Evolutionary conservation across 2,888 invertebrate genomes (phyloP).

Genomic region (Synergus itoensis): DNA sequence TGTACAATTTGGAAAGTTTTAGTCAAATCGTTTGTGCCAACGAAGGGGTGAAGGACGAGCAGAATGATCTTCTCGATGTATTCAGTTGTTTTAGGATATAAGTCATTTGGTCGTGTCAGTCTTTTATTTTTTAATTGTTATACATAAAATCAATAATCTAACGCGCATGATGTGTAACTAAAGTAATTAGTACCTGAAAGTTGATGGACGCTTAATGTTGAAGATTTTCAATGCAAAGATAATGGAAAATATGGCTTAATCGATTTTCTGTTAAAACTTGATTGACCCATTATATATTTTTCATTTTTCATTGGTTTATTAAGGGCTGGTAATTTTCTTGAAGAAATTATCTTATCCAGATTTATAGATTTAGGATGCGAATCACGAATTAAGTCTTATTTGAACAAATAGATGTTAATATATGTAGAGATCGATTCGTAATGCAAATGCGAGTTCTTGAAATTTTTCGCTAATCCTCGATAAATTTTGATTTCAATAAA

Average conservation of each 20-base stretch:
- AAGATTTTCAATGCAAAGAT: neutral
- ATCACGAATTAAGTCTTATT: neutral
- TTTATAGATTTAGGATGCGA: neutral
- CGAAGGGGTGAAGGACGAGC: neutral
- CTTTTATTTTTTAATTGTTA: slow-evolving; percentile 31
- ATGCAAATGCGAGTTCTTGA: neutral
- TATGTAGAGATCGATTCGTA: neutral
- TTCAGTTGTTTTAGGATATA: slow-evolving; percentile 12
- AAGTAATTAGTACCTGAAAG: slow-evolving; percentile 55
- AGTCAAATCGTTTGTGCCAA: too few species aligned
- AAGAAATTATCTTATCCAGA: neutral
- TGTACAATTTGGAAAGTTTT: too few species aligned
- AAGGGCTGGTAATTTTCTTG: neutral
- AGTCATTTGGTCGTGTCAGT: neutral
- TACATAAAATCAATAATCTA: slow-evolving; percentile 35
- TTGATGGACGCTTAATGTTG: neutral
- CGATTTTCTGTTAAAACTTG: neutral
- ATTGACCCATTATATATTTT: neutral
- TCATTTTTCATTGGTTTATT: neutral
- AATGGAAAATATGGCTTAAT: neutral
- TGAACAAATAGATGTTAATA: neutral
- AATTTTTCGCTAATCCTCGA: neutral
- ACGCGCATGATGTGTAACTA: slow-evolving; percentile 4
- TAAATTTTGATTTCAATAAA: neutral
- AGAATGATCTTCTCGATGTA: slow-evolving; percentile 2